Evolutionary conservation across 2,797 vertebrate genomes (phyloP).

Genomic region (Anabas testudineus): DNA sequence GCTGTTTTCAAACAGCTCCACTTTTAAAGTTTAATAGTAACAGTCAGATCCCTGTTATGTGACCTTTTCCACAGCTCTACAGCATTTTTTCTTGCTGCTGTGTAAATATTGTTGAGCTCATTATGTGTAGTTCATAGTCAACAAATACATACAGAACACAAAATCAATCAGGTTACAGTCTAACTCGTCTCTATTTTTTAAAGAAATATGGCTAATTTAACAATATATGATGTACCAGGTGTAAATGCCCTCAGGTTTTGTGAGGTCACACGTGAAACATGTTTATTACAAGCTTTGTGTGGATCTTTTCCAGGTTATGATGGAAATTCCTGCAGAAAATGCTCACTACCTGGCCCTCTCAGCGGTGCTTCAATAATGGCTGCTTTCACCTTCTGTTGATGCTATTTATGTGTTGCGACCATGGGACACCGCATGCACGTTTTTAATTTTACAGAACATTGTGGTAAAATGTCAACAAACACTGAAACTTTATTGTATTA

Average conservation of each 20-base stretch:
- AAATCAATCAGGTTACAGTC: too few relatives aligned
- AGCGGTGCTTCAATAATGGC: slow-evolving; percentile 29
- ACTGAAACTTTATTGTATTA: not conserved
- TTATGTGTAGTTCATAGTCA: too few relatives aligned
- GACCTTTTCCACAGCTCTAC: too few relatives aligned
- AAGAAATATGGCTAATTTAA: too few relatives aligned
- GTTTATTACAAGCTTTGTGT: slow-evolving; percentile 22
- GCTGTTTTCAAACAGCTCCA: too few relatives aligned
- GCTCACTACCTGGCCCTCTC: slow-evolving; percentile 31
- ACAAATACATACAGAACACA: too few relatives aligned
- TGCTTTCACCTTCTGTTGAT: slow-evolving; percentile 50
- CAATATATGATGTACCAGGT: too few relatives aligned
- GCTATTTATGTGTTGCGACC: slow-evolving; percentile 35
- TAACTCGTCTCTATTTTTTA: too few relatives aligned
- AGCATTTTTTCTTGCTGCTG: too few relatives aligned
- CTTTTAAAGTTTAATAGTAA: too few relatives aligned
- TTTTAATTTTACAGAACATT: slow-evolving; percentile 19
- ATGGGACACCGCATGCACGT: slow-evolving; percentile 1
- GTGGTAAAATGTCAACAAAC: not conserved
- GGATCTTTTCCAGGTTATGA: slow-evolving; percentile 23
- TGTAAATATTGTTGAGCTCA: too few relatives aligned
- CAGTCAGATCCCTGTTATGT: too few relatives aligned
- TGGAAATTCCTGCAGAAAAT: slow-evolving; percentile 22
- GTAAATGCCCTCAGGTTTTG: not conserved
- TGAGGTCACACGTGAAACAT: not conserved